Conservation (phyloP, 1,140 invertebrate genomes). For the Diabrotica undecimpunctata region DNA sequence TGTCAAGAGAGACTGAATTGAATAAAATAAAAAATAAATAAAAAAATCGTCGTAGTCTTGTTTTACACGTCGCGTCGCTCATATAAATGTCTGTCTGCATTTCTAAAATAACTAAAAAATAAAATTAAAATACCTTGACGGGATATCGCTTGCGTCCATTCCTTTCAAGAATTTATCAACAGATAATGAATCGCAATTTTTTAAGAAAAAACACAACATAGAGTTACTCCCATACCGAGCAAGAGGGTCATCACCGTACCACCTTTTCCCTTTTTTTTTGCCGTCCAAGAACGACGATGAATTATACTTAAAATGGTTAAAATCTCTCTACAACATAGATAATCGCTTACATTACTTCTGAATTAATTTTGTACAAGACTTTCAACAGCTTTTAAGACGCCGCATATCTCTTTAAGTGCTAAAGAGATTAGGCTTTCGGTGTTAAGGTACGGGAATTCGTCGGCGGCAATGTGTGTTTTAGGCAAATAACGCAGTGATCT, state of each 20-base stretch:
- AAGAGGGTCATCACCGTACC: slow-evolving; percentile 4
- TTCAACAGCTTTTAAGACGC: slow-evolving; percentile 16
- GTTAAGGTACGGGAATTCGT: not conserved
- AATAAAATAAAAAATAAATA: too few species aligned
- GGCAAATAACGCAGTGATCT: too few species aligned
- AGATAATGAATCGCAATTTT: not conserved
- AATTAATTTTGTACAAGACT: slow-evolving; percentile 21
- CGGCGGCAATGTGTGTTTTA: too few species aligned
- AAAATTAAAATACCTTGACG: too few species aligned
- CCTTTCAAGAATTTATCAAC: not conserved
- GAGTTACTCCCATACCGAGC: not conserved
- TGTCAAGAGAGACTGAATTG: too few species aligned
- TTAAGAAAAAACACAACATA: not conserved
- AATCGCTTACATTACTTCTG: slow-evolving; percentile 20
- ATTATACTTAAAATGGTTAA: slow-evolving; percentile 14
- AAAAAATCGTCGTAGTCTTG: too few species aligned
- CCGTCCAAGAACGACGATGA: not conserved
- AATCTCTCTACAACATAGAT: slow-evolving; percentile 12
- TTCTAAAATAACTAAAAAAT: too few species aligned
- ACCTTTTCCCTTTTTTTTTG: slow-evolving; percentile 9
- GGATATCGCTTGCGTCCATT: not conserved
- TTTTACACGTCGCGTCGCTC: too few species aligned
- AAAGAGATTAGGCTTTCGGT: not conserved
- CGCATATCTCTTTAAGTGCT: not conserved
- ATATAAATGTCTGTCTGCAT: too few species aligned